Base-by-base conservation (phyloP, 2,797 vertebrate genomes). In the Clarias pachynema region DNA sequence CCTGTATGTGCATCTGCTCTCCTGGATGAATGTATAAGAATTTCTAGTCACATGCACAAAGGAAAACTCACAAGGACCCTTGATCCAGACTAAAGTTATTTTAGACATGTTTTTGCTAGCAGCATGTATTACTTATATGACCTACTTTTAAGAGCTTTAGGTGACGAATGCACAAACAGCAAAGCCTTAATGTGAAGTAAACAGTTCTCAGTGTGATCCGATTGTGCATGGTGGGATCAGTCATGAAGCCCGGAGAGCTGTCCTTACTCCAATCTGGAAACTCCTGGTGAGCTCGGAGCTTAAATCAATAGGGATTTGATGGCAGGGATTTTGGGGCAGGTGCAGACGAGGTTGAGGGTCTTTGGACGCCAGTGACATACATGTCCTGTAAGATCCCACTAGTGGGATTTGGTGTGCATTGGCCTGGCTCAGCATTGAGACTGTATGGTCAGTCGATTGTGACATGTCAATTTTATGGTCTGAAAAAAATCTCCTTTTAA, bases 261-360 rank as follows among this genome's bases (percentile, higher is more conserved):
- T 89, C 88, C 89, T 87, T n/a, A 53, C 87, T 92, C 89, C 91
- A 92, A 89, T 86, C 75, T 88, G 90, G 85, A 86, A 72, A 18
- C 62, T 75, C 77, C 62, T 53, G 60, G 85, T 83, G 84, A 90
- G 89, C 82, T 40, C 77, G 87, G 90, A 86, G 84, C 31, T 6
- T 56, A 91, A 93, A 95, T 95, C 94, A 94, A 95, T 95, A 94
- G 86, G 90, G 93, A 93, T 93, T 95, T 92, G 91, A 89, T 90
- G 93, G 94, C 93, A 93, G 85, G 88, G 92, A 92, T 93, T 94
- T 92, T 90, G 37, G 82, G 89, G 86, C 89, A 90, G 86, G 89
- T 87, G 85, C 80, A 74, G 73, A 77, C 60, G 53, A 84, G 82
- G 84, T 80, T 86, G 83, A 87, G 78, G 86, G 90, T 85, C 91